A percentile compares a stretch with the other conserved stretches of the same genome.
phyloP scores from a whole-genome alignment of 2,113 vertebrate genomes.

The Prochilodus magdalenae region DNA sequence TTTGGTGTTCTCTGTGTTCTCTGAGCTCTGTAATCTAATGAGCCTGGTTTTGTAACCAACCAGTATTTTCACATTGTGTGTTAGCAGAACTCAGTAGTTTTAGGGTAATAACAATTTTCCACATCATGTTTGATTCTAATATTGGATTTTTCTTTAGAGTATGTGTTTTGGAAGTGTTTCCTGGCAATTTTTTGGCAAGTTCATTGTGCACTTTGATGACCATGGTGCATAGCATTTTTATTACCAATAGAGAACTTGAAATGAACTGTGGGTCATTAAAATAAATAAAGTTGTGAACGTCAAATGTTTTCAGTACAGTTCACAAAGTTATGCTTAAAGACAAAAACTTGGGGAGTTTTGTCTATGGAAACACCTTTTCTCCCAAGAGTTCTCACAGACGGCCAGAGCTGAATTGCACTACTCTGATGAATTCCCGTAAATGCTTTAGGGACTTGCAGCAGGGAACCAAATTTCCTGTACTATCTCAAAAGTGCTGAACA shows the following conservation, averaged over 20 bases:
- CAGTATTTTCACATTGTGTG: neutral
- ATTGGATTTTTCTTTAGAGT: neutral
- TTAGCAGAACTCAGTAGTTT: neutral
- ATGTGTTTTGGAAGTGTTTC: too few relatives aligned
- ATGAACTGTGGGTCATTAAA: neutral
- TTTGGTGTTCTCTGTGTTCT: neutral
- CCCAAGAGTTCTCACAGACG: neutral
- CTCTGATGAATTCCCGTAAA: neutral
- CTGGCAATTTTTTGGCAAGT: too few relatives aligned
- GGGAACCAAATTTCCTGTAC: neutral
- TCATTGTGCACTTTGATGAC: neutral
- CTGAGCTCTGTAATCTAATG: neutral
- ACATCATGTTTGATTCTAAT: too few relatives aligned
- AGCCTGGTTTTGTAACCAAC: too few relatives aligned
- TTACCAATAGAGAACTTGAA: too few relatives aligned
- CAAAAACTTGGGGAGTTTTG: neutral
- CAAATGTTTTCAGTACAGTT: neutral
- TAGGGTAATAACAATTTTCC: neutral
- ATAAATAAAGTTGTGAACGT: neutral
- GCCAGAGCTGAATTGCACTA: neutral
- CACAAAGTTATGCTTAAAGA: neutral
- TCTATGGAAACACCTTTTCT: neutral
- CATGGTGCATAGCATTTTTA: too few relatives aligned
- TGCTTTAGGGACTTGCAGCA: neutral
- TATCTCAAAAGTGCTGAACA: neutral